Percentiles rank a stretch among this genome's conserved stretches.
Conservation (phyloP, 2,797 vertebrate species). For the Syngnathus acus region DNA sequence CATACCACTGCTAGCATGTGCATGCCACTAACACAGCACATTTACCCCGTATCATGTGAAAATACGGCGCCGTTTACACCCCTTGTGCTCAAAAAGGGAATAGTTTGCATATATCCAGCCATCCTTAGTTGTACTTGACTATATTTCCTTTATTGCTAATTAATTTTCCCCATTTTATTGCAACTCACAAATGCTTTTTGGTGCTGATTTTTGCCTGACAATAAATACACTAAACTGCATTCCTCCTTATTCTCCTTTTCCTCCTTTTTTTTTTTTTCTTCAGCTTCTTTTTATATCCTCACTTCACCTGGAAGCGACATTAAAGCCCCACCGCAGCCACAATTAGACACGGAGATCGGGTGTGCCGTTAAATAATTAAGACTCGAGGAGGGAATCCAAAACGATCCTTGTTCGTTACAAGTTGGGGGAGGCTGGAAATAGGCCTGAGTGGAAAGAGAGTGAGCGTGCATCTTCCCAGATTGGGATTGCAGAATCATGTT, state of each 20-base stretch:
- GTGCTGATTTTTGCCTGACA: conserved; percentile 44
- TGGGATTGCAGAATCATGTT: not conserved
- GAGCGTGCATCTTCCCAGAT: not conserved
- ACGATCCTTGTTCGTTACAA: not conserved
- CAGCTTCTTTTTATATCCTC: conserved; percentile 7
- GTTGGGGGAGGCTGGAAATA: not conserved
- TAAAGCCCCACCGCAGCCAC: not conserved
- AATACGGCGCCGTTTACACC: not conserved
- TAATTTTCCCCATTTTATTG: conserved; percentile 16
- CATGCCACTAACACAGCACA: not conserved
- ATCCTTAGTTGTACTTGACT: not conserved
- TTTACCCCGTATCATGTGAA: not conserved
- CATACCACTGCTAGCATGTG: not conserved
- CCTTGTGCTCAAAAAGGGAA: not conserved
- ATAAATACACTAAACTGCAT: conserved; percentile 52
- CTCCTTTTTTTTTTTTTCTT: not conserved
- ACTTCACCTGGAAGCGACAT: conserved; percentile 3
- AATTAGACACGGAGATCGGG: conserved; percentile 6
- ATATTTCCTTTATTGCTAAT: not conserved
- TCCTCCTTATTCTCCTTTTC: conserved; percentile 2
- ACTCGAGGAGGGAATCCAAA: conserved; percentile 2
- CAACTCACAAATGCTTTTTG: conserved; percentile 30
- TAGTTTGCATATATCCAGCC: not conserved
- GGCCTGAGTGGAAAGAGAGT: not conserved
- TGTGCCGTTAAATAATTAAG: conserved; percentile 1